phyloP scores from a whole-genome alignment of 2,888 invertebrate species.

The Eupithecia abbreviata region DNA sequence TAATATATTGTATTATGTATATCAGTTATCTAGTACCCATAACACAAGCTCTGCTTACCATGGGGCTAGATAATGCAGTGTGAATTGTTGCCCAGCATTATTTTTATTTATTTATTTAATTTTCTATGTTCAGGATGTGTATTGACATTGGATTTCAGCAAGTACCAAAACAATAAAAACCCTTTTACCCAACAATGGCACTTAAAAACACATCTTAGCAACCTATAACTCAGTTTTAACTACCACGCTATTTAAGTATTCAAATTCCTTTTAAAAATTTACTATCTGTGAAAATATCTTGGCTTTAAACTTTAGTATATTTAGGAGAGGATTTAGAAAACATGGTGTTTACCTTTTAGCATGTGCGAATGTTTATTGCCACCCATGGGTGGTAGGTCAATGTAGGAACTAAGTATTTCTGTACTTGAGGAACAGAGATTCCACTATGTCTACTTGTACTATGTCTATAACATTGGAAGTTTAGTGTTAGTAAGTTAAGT shows the following conservation, averaged over 20 bases:
- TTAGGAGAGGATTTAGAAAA: background rate
- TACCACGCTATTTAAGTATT: background rate
- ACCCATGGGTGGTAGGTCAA: background rate
- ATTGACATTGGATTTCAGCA: background rate
- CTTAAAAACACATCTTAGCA: background rate
- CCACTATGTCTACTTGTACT: too few relatives aligned
- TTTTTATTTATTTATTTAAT: too few relatives aligned
- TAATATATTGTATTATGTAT: too few relatives aligned
- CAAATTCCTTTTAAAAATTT: background rate
- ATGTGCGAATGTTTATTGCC: background rate
- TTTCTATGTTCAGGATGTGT: background rate
- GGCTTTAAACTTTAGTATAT: background rate
- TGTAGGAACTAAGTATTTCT: too few relatives aligned
- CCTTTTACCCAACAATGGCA: background rate
- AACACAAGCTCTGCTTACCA: too few relatives aligned
- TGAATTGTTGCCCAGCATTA: too few relatives aligned
- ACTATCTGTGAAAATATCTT: background rate
- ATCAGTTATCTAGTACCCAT: too few relatives aligned
- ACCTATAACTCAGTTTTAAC: constrained; percentile 4
- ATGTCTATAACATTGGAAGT: too few relatives aligned
- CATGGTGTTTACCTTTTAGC: background rate
- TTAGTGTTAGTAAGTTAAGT: too few relatives aligned
- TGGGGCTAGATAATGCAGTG: too few relatives aligned
- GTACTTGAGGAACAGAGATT: too few relatives aligned
- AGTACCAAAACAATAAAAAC: background rate